Conservation (phyloP, 2,888 invertebrate species). For the Julus scanicus region DNA sequence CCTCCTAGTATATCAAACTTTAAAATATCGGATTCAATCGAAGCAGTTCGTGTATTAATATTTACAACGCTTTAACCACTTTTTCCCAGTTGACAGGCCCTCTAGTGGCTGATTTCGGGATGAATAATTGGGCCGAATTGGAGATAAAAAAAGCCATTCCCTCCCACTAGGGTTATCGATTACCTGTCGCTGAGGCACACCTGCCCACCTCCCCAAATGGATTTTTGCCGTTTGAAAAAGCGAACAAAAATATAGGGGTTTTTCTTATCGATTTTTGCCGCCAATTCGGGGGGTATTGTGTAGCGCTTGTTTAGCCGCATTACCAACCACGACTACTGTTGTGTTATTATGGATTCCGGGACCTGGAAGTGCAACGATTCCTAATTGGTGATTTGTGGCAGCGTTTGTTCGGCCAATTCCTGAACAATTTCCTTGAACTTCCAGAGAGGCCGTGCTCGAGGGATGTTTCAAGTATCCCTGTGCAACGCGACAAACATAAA, state of each 20-base stretch:
- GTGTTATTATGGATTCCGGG: not conserved
- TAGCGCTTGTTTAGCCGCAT: slow-evolving; percentile 4
- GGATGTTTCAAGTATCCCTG: not conserved
- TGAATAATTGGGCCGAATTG: slow-evolving; percentile 37
- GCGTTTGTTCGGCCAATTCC: slow-evolving; percentile 1
- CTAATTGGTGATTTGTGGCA: slow-evolving; percentile 19
- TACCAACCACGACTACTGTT: not conserved
- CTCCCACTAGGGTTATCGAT: not conserved
- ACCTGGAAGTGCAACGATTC: not conserved
- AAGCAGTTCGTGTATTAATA: not conserved
- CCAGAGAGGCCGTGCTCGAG: not conserved
- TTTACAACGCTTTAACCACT: not conserved
- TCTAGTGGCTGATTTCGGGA: not conserved
- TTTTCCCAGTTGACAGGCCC: slow-evolving; percentile 1
- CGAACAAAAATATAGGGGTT: not conserved
- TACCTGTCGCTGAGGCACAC: slow-evolving; percentile 15
- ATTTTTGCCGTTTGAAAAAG: not conserved
- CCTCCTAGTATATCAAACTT: too few species aligned
- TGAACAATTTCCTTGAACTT: slow-evolving; percentile 6
- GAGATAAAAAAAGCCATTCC: not conserved
- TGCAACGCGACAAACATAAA: not conserved
- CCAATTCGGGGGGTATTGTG: not conserved
- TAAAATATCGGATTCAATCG: too few species aligned
- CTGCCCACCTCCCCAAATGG: slow-evolving; percentile 19
- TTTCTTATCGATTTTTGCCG: not conserved